Conservation (phyloP, 2,113 vertebrate genomes). For the Scytalopus superciliaris region DNA sequence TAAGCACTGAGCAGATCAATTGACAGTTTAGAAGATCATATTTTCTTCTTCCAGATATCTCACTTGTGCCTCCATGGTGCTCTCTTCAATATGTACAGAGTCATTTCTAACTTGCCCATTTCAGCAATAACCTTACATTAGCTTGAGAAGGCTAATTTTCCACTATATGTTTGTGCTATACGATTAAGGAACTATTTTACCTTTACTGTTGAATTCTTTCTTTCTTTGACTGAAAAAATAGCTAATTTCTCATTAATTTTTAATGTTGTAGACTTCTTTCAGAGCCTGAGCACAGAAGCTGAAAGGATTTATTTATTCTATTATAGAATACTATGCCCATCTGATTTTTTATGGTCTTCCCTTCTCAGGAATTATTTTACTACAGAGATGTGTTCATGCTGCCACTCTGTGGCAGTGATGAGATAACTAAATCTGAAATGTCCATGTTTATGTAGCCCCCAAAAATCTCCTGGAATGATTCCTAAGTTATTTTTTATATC, state of each 20-base stretch:
- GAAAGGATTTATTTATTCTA: not conserved
- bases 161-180: not conserved
- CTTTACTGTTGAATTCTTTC: not conserved
- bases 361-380: not conserved
- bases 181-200: not conserved
- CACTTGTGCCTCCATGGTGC: rapidly evolving
- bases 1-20: not conserved
- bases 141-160: not conserved
- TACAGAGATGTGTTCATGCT: conserved; percentile 11
- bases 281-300: not conserved
- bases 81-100: not conserved
- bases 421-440: not conserved
- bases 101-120: not conserved
- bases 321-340: not conserved
- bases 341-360: not conserved
- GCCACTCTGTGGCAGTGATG: conserved; percentile 26
- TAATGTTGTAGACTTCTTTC: not conserved
- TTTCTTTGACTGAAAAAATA: not conserved
- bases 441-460: not conserved
- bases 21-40: rapidly evolving
- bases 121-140: not conserved
- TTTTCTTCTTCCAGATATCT: not conserved
- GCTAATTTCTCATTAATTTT: not conserved
- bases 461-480: not conserved
- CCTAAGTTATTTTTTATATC: not conserved